phyloP scores from a whole-genome alignment of 2,888 invertebrate species.

The Octodonta nipae region DNA sequence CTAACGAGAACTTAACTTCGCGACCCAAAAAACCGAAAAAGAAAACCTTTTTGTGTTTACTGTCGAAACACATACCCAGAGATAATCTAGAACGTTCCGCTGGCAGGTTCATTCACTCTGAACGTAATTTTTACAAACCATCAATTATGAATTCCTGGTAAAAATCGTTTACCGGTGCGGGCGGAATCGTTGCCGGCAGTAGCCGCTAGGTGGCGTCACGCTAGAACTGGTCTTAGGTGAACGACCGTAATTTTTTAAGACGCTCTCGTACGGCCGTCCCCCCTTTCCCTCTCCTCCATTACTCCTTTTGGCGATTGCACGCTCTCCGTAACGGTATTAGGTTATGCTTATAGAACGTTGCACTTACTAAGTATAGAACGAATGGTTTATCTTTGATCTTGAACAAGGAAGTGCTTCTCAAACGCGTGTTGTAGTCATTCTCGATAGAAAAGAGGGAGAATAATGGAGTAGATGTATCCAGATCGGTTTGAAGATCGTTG shows the following conservation, averaged over 20 bases:
- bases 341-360: conserved; percentile 15
- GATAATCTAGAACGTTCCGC: conserved; percentile 1
- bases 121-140: conserved; percentile 12
- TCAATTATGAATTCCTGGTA: conserved; percentile 13
- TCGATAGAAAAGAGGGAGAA: too few species aligned
- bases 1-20: too few species aligned
- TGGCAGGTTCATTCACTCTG: conserved; percentile 13
- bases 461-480: too few species aligned
- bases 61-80: too few species aligned
- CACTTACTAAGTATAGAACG: conserved; percentile 16
- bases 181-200: conserved; percentile 4
- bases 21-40: too few species aligned
- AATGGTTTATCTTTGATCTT: conserved; percentile 14
- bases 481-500: too few species aligned
- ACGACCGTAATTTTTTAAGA: conserved; percentile 18
- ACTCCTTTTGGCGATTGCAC: conserved; percentile 7
- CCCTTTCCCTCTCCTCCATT: conserved; percentile 7
- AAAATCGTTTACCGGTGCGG: conserved; percentile 13
- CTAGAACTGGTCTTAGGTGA: conserved; percentile 16
- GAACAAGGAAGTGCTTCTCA: conserved; percentile 11
- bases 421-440: too few species aligned
- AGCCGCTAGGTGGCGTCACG: conserved; percentile 13
- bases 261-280: conserved; percentile 6
- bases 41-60: too few species aligned
- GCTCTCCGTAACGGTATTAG: conserved; percentile 20